These are phyloP conservation scores for Sebastes glaucus DNA, from an alignment of 2,797 vertebrate genomes.

Conservation along the genomic window DNA sequence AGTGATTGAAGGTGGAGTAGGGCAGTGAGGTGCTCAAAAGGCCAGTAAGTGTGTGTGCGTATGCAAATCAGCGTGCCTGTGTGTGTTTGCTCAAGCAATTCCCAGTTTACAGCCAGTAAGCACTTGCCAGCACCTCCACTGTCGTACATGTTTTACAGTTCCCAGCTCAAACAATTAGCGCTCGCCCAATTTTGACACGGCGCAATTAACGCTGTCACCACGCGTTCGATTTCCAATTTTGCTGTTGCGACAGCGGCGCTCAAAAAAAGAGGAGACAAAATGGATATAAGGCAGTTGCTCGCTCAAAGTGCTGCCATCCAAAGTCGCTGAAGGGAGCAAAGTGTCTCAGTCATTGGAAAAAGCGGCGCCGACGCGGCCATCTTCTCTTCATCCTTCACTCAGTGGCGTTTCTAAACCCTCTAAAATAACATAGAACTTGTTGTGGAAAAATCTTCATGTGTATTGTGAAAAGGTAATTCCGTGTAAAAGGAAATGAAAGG, in stretches of 20 bases:
- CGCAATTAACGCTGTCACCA: conserved; percentile 83
- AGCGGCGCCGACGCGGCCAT: conserved; percentile 22
- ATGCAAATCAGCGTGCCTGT: conserved; percentile 44
- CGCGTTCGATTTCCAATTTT: conserved; percentile 86
- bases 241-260: conserved; percentile 67
- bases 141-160: conserved; percentile 59
- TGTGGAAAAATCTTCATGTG: neutral
- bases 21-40: conserved; percentile 59
- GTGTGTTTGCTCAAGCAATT: conserved; percentile 65
- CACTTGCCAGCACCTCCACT: conserved; percentile 68
- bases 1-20: conserved; percentile 59
- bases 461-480: conserved; percentile 1
- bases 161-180: conserved; percentile 70
- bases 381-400: conserved; percentile 27
- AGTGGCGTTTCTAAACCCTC: conserved; percentile 3
- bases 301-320: conserved; percentile 43
- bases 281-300: conserved; percentile 48
- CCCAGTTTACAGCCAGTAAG: conserved; percentile 65
- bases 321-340: conserved; percentile 52
- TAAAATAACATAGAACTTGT: neutral
- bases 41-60: conserved; percentile 51
- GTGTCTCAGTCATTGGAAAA: conserved; percentile 39
- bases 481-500: conserved; percentile 13
- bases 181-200: conserved; percentile 81
- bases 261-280: conserved; percentile 57